These are phyloP conservation scores for Hemichromis elongatus DNA, from an alignment of 2,113 vertebrate genomes.

Conservation along the genomic window DNA sequence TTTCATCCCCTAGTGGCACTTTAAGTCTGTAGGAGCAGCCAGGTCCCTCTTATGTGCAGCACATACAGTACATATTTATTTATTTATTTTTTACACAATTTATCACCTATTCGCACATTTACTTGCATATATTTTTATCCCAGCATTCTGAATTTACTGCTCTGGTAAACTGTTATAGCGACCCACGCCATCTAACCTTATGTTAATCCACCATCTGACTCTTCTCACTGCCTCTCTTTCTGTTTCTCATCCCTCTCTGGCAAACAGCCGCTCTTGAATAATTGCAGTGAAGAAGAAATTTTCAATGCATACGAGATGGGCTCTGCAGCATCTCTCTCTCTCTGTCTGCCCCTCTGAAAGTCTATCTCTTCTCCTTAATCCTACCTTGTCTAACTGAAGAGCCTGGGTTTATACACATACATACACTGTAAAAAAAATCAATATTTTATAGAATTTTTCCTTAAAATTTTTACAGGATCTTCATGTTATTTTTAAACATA, in stretches of 20 bases:
- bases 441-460: background rate
- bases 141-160: conserved; percentile 9
- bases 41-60: background rate
- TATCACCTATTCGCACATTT: conserved; percentile 4
- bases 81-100: conserved; percentile 9
- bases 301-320: conserved; percentile 80
- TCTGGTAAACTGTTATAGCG: conserved; percentile 31
- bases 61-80: background rate
- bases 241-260: conserved; percentile 44
- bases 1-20: conserved; percentile 10
- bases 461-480: too few relatives aligned
- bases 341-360: conserved; percentile 50
- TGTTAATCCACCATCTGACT: conserved; percentile 60
- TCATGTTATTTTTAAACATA: too few relatives aligned
- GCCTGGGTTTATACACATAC: conserved; percentile 24
- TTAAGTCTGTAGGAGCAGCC: background rate
- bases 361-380: conserved; percentile 66
- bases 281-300: conserved; percentile 75
- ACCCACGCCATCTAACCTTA: conserved; percentile 41
- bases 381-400: conserved; percentile 62
- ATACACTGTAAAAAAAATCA: background rate
- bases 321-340: conserved; percentile 42
- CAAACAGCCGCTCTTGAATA: conserved; percentile 73
- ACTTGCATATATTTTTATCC: background rate
- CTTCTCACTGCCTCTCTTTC: conserved; percentile 20